Base-by-base conservation (phyloP, 64 coral and sea anemone species). In the Astreopora myriophthalma region DNA sequence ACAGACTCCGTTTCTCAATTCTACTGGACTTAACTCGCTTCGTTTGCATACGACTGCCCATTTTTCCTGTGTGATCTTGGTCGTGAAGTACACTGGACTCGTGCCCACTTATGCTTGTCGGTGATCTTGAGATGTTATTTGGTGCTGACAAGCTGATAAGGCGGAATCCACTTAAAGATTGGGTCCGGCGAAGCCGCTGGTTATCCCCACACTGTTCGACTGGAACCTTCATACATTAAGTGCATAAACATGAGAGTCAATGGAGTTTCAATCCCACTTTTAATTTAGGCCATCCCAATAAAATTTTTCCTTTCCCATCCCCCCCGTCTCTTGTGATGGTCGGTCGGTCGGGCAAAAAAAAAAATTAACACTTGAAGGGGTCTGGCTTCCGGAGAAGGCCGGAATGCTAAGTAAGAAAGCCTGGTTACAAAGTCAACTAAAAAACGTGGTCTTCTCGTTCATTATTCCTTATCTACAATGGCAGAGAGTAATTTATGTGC, bases 111-210 rank as follows among this genome's bases (percentile, higher is more conserved):
- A 40, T 36, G 33, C 70, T 73, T 33, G 70, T 16, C 8, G 31
- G 32, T 35, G 79, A 64, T n/a, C 30, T 34, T 14, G 57, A 83
- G 11, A 37, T 38, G 8, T 62, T 39, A 37, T 83, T 65, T 65
- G 79, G 22, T 3, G 57, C 52, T 6, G 52, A 83, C 23, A 83
- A 6, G 57, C 55, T 83, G 19, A 83, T 63, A 0, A 83, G 55
- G 30, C 33, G 79, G 20, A 83, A 83, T n/a, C 79, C 16, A 31
- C 57, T 38, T 8, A 83, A 57, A n/a, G 79, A 83, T 20, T 83
- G 52, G 55, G 79, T 83, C 9, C 79, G 64, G 16, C 79, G 79
- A 16, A 83, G 79, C 16, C 34, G 31, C 14, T 83, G 30, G 16
- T 13, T 32, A 65, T 22, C 34, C 20, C 20, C 32, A 2, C 7